A percentile compares a stretch with the other conserved stretches of the same genome.
Evolutionary conservation across 2,797 vertebrate species (phyloP).

Genomic region (Protonibea diacanthus): DNA sequence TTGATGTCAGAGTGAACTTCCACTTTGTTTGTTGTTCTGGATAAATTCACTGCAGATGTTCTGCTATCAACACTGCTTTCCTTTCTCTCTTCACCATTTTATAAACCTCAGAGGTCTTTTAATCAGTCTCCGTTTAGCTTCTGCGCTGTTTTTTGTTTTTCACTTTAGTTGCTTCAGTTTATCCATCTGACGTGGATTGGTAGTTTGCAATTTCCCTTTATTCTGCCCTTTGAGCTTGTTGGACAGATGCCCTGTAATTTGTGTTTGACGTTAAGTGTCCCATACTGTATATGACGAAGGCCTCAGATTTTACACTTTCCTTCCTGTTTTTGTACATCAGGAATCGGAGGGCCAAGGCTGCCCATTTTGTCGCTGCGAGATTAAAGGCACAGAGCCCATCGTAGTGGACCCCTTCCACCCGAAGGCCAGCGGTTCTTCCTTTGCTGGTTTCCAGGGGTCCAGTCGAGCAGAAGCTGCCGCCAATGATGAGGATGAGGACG

Average conservation of each 20-base stretch:
- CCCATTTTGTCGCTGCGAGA: conserved; percentile 98
- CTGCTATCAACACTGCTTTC: too few relatives aligned
- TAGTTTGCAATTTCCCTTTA: not conserved
- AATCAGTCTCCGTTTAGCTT: not conserved
- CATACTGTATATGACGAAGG: not conserved
- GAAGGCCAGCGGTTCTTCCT: conserved; percentile 84
- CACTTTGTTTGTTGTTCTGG: too few relatives aligned
- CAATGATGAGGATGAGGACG: conserved; percentile 95
- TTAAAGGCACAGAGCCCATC: conserved; percentile 98
- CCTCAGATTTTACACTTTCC: not conserved
- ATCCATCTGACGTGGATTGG: not conserved
- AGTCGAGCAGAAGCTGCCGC: conserved; percentile 86
- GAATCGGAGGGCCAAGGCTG: conserved; percentile 98
- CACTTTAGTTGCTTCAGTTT: not conserved
- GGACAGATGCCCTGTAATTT: not conserved
- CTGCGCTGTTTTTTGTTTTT: not conserved
- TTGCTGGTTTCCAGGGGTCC: conserved; percentile 87
- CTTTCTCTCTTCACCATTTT: not conserved
- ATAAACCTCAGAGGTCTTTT: too few relatives aligned
- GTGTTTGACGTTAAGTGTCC: not conserved
- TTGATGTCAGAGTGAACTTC: too few relatives aligned
- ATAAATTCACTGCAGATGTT: too few relatives aligned
- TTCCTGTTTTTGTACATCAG: conserved; percentile 71
- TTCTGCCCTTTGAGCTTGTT: too few relatives aligned
- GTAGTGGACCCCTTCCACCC: conserved; percentile 98